Percentiles rank a stretch among this genome's conserved stretches.
Evolutionary conservation across 2,113 vertebrate species (phyloP).

Genomic region (Holacanthus passer): DNA sequence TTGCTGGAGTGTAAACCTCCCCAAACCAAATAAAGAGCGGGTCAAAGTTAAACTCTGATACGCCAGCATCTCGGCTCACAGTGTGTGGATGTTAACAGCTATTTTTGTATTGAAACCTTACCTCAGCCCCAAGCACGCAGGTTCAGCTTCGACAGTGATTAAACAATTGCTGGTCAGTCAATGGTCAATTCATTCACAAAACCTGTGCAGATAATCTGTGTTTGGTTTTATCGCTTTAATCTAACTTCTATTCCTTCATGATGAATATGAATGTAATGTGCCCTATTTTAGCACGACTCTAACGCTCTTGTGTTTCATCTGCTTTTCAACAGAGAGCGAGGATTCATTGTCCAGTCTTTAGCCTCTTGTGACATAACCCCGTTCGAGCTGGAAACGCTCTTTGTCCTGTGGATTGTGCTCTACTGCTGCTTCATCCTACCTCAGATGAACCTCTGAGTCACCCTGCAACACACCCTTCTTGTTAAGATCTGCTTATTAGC

Average conservation of each 20-base stretch:
- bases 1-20: not conserved
- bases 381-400: slow-evolving; percentile 84
- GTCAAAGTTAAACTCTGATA: not conserved
- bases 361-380: slow-evolving; percentile 55
- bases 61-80: not conserved
- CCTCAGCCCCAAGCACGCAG: not conserved
- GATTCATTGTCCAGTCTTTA: slow-evolving; percentile 32
- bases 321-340: slow-evolving; percentile 33
- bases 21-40: not conserved
- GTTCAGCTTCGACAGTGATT: not conserved
- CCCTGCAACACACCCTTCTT: slow-evolving; percentile 22
- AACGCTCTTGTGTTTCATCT: slow-evolving; percentile 41
- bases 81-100: not conserved
- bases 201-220: not conserved
- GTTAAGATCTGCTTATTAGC: slow-evolving; percentile 51
- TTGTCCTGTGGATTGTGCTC: slow-evolving; percentile 90
- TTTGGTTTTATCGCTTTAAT: not conserved
- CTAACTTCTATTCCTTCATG: not conserved
- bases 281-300: not conserved
- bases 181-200: not conserved
- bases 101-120: not conserved
- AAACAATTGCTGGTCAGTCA: not conserved
- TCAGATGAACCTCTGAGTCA: slow-evolving; percentile 79
- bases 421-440: slow-evolving; percentile 90
- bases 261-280: not conserved